Evolutionary conservation across 2,113 vertebrate species (phyloP).

Genomic region (Pantherophis guttatus): DNA sequence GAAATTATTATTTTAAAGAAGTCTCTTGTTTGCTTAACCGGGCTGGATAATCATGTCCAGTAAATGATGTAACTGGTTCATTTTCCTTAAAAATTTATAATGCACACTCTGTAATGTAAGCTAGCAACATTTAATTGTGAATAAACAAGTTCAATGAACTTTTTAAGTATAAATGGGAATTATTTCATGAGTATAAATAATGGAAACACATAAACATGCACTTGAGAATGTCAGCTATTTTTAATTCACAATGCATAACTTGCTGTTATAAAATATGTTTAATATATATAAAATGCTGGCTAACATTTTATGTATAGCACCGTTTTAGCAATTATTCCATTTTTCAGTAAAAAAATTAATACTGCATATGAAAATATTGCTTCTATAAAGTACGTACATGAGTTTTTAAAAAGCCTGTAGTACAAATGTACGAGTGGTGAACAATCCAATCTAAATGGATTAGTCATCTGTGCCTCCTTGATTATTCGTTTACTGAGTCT

Average conservation of each 20-base stretch:
- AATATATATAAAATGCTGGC: conserved; percentile 13
- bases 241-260: conserved; percentile 24
- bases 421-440: neutral
- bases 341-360: neutral
- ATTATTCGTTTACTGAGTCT: neutral
- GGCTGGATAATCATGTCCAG: neutral
- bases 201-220: conserved; percentile 32
- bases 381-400: neutral
- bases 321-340: conserved; percentile 14
- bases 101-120: conserved; percentile 47
- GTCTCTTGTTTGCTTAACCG: neutral
- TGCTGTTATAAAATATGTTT: conserved; percentile 34
- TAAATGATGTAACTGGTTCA: neutral
- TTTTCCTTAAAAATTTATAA: neutral
- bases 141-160: conserved; percentile 29
- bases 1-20: neutral
- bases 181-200: conserved; percentile 47
- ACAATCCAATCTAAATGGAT: neutral
- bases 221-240: conserved; percentile 41
- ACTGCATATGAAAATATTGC: neutral
- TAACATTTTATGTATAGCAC: neutral
- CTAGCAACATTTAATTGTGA: conserved; percentile 46
- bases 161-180: conserved; percentile 32
- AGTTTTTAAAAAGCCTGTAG: neutral
- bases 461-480: neutral